Conservation (phyloP, 2,113 vertebrate species). For the Onychorhynchus coronatus region DNA sequence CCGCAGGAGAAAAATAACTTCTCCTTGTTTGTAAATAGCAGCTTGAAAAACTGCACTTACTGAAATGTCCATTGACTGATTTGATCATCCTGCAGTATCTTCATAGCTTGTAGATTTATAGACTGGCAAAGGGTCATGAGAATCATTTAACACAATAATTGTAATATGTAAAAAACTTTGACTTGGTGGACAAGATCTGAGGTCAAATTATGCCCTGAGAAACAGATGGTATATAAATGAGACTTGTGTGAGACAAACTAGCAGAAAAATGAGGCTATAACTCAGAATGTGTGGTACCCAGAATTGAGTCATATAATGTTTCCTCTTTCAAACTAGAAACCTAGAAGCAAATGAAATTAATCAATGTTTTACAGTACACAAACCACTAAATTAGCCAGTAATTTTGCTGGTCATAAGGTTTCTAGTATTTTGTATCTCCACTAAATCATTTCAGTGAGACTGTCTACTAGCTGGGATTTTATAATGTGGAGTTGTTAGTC, state of each 20-base stretch:
- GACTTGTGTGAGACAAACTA: background rate
- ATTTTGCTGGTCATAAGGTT: background rate
- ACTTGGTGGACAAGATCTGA: background rate
- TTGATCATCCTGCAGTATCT: constrained; percentile 31
- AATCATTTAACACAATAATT: constrained; percentile 42
- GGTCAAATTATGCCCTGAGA: background rate
- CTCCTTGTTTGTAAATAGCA: constrained; percentile 52
- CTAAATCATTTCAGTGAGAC: background rate
- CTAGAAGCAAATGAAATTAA: background rate
- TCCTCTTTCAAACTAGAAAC: background rate
- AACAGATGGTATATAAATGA: background rate
- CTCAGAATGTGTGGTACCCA: background rate
- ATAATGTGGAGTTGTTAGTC: background rate
- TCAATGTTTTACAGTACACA: background rate
- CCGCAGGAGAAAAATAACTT: constrained; percentile 9
- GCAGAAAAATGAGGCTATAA: background rate
- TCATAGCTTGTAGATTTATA: constrained; percentile 66
- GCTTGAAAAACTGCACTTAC: constrained; percentile 55
- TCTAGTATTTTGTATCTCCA: background rate
- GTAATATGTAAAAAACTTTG: constrained; percentile 26
- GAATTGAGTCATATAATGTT: background rate
- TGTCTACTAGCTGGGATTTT: rapidly evolving
- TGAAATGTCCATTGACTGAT: constrained; percentile 44
- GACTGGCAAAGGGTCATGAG: constrained; percentile 51
- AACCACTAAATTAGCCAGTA: background rate